Base-by-base conservation (phyloP, 2,888 invertebrate genomes). In the Idaea straminata region DNA sequence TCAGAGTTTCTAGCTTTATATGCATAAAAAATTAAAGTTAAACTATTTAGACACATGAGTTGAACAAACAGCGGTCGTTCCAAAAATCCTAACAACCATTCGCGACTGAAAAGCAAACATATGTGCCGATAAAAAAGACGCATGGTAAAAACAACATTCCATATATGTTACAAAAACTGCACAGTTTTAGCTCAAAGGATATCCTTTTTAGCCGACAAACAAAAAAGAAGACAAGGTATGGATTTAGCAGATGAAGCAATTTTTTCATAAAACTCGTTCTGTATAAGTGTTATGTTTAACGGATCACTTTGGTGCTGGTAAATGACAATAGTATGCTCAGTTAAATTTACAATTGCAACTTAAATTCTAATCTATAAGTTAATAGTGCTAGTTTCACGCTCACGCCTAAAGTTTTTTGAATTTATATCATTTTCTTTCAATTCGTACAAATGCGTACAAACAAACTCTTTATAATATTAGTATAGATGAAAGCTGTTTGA, bases 41-140 rank as follows among this genome's bases (percentile, higher is more conserved):
- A 47, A 47, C 47, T 47, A 47, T 47, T 47, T 47, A 47, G 47
- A 47, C 47, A 47, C 47, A 47, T 7, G 47, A 47, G 47, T 10
- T 10, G 10, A 47, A 47, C 47, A 47, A 47, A 47, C 10, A 47
- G 47, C 47, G 47, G 47, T 47, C 47, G 47, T 47, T 47, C 13
- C 47, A 47, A 47, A 47, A 47, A 47, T 47, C 47, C 47, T 47
- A 47, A 47, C 47, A 47, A 47, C 47, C 47, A 47, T 4, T 47
- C 47, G 47, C 47, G 47, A 47, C 47, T 47, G 47, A 47, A 47
- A 47, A 47, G 7, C 47, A 13, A 47, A 47, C 47, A 47, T 47
- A 47, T 47, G 47, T 47, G 47, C 47, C 47, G 47, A 47, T 47
- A 47, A 47, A 47, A 47, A 47, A 47, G 47, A 47, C 47, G 47